These are phyloP conservation scores for Takifugu rubripes DNA, from an alignment of 2,797 vertebrate genomes.

Conservation along the genomic window DNA sequence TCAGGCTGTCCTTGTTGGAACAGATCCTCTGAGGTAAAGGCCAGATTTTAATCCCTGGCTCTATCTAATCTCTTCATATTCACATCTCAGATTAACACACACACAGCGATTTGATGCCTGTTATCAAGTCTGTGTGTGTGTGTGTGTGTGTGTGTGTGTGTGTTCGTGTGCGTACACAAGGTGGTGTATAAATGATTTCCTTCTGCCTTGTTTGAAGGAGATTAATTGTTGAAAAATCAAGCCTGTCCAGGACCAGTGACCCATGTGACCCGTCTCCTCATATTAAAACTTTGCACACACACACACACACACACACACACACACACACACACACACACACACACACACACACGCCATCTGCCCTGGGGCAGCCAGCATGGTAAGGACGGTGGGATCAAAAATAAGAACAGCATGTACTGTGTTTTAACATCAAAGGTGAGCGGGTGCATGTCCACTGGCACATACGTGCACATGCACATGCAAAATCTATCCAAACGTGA, in stretches of 20 bases:
- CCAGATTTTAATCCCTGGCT: slow-evolving; percentile 74
- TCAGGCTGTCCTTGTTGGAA: slow-evolving; percentile 53
- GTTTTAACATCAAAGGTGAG: slow-evolving; percentile 71
- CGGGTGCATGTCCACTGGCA: slow-evolving; percentile 29
- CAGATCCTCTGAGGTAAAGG: slow-evolving; percentile 75
- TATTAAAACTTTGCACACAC: slow-evolving; percentile 45
- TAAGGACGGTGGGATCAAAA: slow-evolving; percentile 61
- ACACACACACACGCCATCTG: slow-evolving; percentile 62
- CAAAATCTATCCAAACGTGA: slow-evolving; percentile 60
- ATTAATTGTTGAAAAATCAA: slow-evolving; percentile 80
- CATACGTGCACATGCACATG: slow-evolving; percentile 29
- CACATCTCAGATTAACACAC: slow-evolving; percentile 73
- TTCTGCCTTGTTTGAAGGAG: slow-evolving; percentile 59
- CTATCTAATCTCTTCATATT: slow-evolving; percentile 79
- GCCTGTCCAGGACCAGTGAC: slow-evolving; percentile 69
- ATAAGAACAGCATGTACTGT: slow-evolving; percentile 68
- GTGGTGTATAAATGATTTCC: slow-evolving; percentile 39
- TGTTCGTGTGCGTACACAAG: slow-evolving; percentile 17
- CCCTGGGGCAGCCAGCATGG: slow-evolving; percentile 47
- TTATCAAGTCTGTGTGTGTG: slow-evolving; percentile 25
- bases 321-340: slow-evolving; percentile 33
- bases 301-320: slow-evolving; percentile 33
- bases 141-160: slow-evolving; percentile 17
- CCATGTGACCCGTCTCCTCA: slow-evolving; percentile 58
- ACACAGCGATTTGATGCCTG: slow-evolving; percentile 35